Evolutionary conservation across 2,113 vertebrate species (phyloP).

Genomic region (Psephotus haematonotus): DNA sequence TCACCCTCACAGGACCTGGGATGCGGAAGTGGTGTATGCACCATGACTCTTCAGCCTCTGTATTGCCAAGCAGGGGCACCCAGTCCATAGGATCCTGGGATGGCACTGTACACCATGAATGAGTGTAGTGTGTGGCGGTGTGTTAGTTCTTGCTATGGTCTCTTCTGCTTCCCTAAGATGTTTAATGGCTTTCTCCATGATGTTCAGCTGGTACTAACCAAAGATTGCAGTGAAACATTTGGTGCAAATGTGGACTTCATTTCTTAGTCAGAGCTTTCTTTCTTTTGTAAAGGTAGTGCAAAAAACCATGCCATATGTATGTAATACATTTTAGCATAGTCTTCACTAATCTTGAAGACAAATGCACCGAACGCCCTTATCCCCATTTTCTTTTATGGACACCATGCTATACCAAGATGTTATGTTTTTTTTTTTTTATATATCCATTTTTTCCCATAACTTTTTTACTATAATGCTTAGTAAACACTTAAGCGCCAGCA

Average conservation of each 20-base stretch:
- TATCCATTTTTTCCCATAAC: constrained; percentile 28
- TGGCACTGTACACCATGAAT: accelerated
- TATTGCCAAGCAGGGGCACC: not conserved
- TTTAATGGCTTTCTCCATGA: not conserved
- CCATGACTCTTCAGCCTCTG: not conserved
- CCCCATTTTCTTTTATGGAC: not conserved
- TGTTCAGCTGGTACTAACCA: not conserved
- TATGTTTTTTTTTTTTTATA: not conserved
- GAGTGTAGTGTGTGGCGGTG: accelerated
- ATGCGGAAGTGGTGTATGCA: accelerated
- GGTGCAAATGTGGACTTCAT: not conserved
- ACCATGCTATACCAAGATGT: not conserved
- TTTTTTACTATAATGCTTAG: constrained; percentile 58
- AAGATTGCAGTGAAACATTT: not conserved
- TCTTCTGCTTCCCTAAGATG: not conserved
- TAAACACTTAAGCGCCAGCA: constrained; percentile 67
- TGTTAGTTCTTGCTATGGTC: not conserved
- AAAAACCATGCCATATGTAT: not conserved
- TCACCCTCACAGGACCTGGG: not conserved
- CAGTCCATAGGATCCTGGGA: accelerated
- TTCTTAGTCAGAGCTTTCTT: not conserved
- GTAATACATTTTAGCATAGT: not conserved
- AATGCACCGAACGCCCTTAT: not conserved
- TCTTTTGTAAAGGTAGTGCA: not conserved
- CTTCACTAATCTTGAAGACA: constrained; percentile 10